phyloP scores from a whole-genome alignment of 1,140 invertebrate genomes.

The Bombus fervidus region DNA sequence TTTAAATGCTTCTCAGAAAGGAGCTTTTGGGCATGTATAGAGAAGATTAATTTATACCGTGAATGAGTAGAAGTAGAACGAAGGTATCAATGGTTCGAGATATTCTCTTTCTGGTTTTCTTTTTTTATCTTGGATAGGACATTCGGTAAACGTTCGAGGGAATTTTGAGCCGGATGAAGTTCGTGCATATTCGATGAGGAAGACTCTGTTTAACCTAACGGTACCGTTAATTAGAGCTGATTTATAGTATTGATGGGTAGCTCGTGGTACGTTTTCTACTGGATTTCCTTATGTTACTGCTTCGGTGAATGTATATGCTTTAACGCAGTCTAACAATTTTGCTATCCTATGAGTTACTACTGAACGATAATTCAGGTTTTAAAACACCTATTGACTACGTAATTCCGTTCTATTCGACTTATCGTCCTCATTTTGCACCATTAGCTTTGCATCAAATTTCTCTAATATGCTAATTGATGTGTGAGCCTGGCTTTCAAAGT shows the following conservation, averaged over 20 bases:
- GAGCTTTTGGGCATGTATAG: neutral
- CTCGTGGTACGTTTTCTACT: constrained; percentile 4
- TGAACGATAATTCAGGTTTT: neutral
- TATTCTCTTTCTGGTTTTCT: too few relatives aligned
- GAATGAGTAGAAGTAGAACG: neutral
- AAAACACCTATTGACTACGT: neutral
- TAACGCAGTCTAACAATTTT: neutral
- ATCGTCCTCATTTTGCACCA: neutral
- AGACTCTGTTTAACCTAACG: constrained; percentile 16
- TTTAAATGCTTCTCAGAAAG: constrained; percentile 1
- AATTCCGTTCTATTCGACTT: neutral
- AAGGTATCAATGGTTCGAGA: neutral
- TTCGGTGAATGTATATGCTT: neutral
- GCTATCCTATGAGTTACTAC: neutral
- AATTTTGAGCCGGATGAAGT: neutral
- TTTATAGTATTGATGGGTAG: constrained; percentile 10
- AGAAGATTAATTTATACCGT: neutral
- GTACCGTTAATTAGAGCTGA: constrained; percentile 15
- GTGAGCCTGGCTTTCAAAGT: neutral
- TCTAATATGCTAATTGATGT: too few relatives aligned
- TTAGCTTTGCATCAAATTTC: neutral
- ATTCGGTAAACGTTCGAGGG: neutral
- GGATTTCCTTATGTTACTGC: neutral
- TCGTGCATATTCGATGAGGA: constrained; percentile 1
- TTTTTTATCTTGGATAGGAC: neutral